Percentiles rank a stretch among this genome's conserved stretches.
Evolutionary conservation across 2,888 invertebrate genomes (phyloP).

Genomic region (Saturnia japonica): DNA sequence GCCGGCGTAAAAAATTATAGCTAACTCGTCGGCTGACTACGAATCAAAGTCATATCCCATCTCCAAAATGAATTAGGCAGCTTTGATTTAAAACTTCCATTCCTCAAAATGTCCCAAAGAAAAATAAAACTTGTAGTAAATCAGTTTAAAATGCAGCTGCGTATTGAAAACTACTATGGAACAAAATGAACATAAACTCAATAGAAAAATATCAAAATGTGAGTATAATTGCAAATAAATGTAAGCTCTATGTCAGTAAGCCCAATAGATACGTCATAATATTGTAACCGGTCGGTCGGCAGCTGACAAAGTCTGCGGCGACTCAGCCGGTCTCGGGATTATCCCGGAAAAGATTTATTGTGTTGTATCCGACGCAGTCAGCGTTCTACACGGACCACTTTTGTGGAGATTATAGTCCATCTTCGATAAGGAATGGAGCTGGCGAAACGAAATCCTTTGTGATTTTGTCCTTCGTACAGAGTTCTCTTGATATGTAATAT

Average conservation of each 20-base stretch:
- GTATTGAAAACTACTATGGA: too few species aligned
- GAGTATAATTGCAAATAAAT: neutral
- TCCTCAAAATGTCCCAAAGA: too few species aligned
- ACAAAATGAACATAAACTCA: neutral
- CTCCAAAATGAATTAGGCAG: too few species aligned
- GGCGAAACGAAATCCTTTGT: conserved; percentile 16
- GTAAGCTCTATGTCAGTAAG: neutral
- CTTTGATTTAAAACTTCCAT: too few species aligned
- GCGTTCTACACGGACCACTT: conserved; percentile 41
- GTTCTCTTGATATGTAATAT: neutral
- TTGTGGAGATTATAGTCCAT: conserved; percentile 46
- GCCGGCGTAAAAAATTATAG: too few species aligned
- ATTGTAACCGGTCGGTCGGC: conserved; percentile 25
- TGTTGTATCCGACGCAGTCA: conserved; percentile 44
- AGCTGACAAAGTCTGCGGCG: conserved; percentile 39
- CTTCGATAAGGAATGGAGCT: conserved; percentile 31
- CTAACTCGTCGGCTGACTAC: too few species aligned
- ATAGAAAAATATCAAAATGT: neutral
- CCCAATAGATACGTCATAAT: conserved; percentile 38
- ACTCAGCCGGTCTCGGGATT: conserved; percentile 50
- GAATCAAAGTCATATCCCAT: too few species aligned
- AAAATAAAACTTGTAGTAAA: too few species aligned
- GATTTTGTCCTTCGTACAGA: conserved; percentile 13
- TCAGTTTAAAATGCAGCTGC: too few species aligned
- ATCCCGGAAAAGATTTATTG: conserved; percentile 55